phyloP scores from a whole-genome alignment of 2,113 vertebrate species.

The Nibea coibor region DNA sequence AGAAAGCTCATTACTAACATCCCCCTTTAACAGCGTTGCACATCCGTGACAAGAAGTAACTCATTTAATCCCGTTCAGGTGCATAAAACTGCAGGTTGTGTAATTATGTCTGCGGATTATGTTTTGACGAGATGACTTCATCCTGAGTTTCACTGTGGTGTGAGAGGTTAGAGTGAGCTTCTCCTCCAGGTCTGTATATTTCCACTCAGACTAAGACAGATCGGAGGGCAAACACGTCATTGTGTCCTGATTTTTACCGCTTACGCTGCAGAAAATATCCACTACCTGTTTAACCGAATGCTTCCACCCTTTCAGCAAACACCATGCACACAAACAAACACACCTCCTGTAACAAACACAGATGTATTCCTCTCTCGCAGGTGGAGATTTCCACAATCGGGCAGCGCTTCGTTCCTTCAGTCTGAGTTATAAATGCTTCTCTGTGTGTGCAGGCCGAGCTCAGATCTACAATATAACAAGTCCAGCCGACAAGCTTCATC shows the following conservation, averaged over 20 bases:
- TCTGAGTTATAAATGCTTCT: constrained; percentile 35
- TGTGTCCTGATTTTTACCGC: constrained; percentile 22
- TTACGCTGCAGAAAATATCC: constrained; percentile 14
- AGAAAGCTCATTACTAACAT: background rate
- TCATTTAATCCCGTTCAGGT: background rate
- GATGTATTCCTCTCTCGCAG: background rate
- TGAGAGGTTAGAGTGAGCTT: background rate
- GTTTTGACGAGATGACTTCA: background rate
- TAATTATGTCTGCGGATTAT: constrained; percentile 8
- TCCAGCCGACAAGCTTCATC: background rate
- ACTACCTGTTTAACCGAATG: constrained; percentile 46
- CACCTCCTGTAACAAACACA: constrained; percentile 39
- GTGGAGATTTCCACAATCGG: constrained; percentile 45
- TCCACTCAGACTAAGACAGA: constrained; percentile 33
- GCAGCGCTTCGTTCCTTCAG: background rate
- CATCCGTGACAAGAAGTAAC: constrained; percentile 3
- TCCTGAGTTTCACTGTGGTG: background rate
- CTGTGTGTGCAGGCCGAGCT: constrained; percentile 12
- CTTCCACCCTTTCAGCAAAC: constrained; percentile 66
- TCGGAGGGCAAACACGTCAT: constrained; percentile 27
- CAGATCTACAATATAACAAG: constrained; percentile 9
- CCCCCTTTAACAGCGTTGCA: too few relatives aligned
- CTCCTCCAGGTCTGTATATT: constrained; percentile 41
- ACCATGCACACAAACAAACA: constrained; percentile 24
- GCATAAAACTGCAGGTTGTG: background rate